These are phyloP conservation scores for Diloba caeruleocephala DNA, from an alignment of 2,888 invertebrate species.

Conservation along the genomic window DNA sequence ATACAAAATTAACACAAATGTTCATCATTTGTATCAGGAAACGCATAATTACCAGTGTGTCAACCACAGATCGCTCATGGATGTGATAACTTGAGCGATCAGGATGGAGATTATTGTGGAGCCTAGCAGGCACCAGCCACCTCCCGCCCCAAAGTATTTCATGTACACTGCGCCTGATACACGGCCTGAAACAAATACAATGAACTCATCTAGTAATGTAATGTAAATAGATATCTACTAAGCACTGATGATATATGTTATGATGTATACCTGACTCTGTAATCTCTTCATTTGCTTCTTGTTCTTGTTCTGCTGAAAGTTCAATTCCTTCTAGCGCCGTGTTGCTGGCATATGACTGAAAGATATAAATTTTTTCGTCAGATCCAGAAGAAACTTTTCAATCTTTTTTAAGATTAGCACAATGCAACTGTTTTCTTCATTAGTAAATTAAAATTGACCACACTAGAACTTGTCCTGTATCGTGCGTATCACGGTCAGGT, in stretches of 20 bases:
- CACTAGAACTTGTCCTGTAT: too few relatives aligned
- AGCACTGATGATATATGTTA: too few relatives aligned
- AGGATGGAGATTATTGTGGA: constrained; percentile 89
- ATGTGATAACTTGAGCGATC: constrained; percentile 91
- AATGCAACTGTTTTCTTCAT: too few relatives aligned
- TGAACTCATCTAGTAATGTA: too few relatives aligned
- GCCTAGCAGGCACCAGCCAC: constrained; percentile 86
- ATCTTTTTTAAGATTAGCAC: too few relatives aligned
- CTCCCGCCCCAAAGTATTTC: constrained; percentile 92
- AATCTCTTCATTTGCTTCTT: constrained; percentile 90
- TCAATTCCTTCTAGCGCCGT: constrained; percentile 53
- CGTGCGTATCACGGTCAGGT: too few relatives aligned
- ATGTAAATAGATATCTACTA: too few relatives aligned
- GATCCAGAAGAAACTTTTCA: too few relatives aligned
- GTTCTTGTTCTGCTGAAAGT: constrained; percentile 62
- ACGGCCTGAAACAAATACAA: constrained; percentile 67
- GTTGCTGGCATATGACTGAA: constrained; percentile 72
- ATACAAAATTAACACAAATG: too few relatives aligned
- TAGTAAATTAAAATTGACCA: too few relatives aligned
- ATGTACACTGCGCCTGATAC: constrained; percentile 90
- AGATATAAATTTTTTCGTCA: constrained; percentile 24
- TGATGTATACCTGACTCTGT: constrained; percentile 90
- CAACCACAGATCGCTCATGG: constrained; percentile 93
- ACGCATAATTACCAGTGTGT: constrained; percentile 92
- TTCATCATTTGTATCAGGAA: too few relatives aligned